Conservation (phyloP, 2,888 invertebrate genomes). For the Ischnus inquisitorius region DNA sequence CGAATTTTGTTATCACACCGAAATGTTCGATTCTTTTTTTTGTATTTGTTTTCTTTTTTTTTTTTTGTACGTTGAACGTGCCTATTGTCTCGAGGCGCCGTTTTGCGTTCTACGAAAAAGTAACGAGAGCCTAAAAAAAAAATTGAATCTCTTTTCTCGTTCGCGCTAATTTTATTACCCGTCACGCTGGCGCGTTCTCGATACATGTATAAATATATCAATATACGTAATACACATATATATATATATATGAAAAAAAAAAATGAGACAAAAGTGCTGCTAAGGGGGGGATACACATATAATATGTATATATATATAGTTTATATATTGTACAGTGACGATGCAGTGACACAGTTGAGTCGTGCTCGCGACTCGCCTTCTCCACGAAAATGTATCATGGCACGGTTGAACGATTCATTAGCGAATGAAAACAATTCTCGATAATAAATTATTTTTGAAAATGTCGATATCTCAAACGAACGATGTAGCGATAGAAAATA, state of each 20-base stretch:
- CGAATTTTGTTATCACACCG: conserved; percentile 32
- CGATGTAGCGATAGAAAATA: too few relatives aligned
- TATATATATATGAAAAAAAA: conserved; percentile 34
- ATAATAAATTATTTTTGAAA: neutral
- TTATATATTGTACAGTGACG: conserved; percentile 56
- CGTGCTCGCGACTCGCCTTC: conserved; percentile 58
- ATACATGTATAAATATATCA: conserved; percentile 66
- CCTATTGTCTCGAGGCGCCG: neutral
- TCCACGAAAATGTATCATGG: conserved; percentile 58
- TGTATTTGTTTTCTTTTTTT: neutral
- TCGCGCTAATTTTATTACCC: conserved; percentile 22
- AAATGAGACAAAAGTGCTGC: conserved; percentile 63
- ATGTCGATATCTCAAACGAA: too few relatives aligned
- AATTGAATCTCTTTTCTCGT: conserved; percentile 20
- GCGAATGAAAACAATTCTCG: neutral
- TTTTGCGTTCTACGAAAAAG: neutral
- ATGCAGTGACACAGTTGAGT: conserved; percentile 60
- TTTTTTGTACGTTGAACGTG: neutral
- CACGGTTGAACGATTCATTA: conserved; percentile 1
- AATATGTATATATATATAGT: conserved; percentile 51
- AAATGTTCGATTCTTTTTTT: neutral
- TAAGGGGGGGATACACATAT: conserved; percentile 49
- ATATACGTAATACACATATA: conserved; percentile 63
- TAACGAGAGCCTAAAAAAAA: conserved; percentile 1
- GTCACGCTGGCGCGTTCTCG: conserved; percentile 64